These are phyloP conservation scores for Harpagifer antarcticus DNA, from an alignment of 2,797 vertebrate species.

Conservation along the genomic window DNA sequence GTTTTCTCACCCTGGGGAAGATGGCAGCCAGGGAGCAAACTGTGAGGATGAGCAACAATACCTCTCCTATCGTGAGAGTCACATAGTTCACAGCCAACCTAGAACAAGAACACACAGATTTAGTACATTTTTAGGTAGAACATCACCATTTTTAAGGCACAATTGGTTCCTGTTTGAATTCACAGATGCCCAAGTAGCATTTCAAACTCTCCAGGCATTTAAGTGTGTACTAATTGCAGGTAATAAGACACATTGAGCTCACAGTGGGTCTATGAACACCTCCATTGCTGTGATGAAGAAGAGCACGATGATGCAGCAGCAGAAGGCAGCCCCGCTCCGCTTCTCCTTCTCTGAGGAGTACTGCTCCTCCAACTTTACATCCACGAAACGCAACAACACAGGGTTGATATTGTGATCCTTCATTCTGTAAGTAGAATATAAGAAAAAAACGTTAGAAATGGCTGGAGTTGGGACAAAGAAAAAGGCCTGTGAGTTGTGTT, in stretches of 20 bases:
- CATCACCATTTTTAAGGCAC: neutral
- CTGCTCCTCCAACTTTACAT: constrained; percentile 88
- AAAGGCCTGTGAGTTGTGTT: neutral
- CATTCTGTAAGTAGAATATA: constrained; percentile 76
- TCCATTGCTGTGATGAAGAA: constrained; percentile 91
- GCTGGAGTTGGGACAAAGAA: neutral
- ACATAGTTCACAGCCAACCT: constrained; percentile 94
- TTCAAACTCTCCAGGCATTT: too few relatives aligned
- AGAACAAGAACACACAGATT: constrained; percentile 41
- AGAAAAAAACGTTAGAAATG: neutral
- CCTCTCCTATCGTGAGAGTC: constrained; percentile 90
- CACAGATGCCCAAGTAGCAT: neutral
- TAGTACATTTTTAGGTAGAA: neutral
- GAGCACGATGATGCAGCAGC: constrained; percentile 92
- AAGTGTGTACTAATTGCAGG: too few relatives aligned
- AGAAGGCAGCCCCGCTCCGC: constrained; percentile 92
- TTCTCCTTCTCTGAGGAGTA: constrained; percentile 96
- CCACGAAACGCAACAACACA: constrained; percentile 89
- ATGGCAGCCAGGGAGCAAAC: constrained; percentile 92
- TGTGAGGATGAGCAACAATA: constrained; percentile 91
- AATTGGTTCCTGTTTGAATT: neutral
- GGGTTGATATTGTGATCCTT: constrained; percentile 88
- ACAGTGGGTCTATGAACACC: constrained; percentile 93
- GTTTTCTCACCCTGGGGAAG: constrained; percentile 88
- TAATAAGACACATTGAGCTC: constrained; percentile 42